phyloP scores from a whole-genome alignment of 2,888 invertebrate genomes.

The Aleiodes leptofemur region DNA sequence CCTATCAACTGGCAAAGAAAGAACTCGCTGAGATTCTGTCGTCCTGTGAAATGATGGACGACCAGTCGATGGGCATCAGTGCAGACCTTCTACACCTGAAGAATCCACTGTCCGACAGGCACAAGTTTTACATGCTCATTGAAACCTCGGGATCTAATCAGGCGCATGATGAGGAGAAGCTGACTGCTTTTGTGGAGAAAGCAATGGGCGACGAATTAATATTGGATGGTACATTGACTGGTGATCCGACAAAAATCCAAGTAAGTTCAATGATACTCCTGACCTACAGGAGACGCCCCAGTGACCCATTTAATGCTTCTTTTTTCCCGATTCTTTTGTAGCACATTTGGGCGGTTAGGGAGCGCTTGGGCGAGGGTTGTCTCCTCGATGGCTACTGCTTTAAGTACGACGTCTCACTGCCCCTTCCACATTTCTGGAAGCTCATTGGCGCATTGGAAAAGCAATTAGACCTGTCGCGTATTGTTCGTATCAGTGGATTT shows the following conservation, averaged over 20 bases:
- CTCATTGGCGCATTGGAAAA: conserved; percentile 85
- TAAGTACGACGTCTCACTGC: conserved; percentile 97
- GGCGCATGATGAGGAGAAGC: conserved; percentile 91
- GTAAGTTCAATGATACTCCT: conserved; percentile 71
- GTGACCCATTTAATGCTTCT: conserved; percentile 14
- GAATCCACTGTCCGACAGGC: conserved; percentile 74
- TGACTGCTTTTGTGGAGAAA: conserved; percentile 85
- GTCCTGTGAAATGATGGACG: conserved; percentile 96
- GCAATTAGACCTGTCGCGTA: conserved; percentile 80
- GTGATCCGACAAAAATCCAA: conserved; percentile 88
- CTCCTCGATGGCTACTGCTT: conserved; percentile 90
- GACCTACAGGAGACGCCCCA: conserved; percentile 6
- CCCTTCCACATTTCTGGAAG: conserved; percentile 88
- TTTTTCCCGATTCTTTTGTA: conserved; percentile 59
- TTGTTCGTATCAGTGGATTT: conserved; percentile 86
- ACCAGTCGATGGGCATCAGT: conserved; percentile 82
- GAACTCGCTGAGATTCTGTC: conserved; percentile 93
- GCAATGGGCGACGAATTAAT: conserved; percentile 85
- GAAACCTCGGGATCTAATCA: conserved; percentile 93
- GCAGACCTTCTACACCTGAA: conserved; percentile 79
- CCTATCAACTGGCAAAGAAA: conserved; percentile 84
- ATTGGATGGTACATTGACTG: conserved; percentile 89
- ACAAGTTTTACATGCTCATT: conserved; percentile 89
- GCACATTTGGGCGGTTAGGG: conserved; percentile 91
- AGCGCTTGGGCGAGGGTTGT: conserved; percentile 87